These are phyloP conservation scores for Agrilus biguttatus DNA, from an alignment of 2,888 invertebrate species.

Conservation along the genomic window DNA sequence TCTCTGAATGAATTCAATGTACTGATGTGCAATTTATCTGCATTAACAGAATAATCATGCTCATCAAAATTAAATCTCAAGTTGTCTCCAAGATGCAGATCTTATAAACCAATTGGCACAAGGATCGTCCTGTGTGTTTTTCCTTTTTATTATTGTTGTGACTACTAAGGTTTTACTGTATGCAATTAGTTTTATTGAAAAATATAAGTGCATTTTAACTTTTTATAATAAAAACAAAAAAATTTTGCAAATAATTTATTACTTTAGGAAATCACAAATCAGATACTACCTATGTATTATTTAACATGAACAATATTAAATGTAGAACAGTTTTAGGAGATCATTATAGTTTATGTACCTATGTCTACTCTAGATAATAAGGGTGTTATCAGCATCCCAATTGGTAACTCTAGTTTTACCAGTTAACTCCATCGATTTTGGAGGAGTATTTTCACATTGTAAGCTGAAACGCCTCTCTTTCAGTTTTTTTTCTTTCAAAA, in stretches of 20 bases:
- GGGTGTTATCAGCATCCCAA: conserved; percentile 27
- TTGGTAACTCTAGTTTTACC: conserved; percentile 16
- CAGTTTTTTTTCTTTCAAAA: conserved; percentile 20
- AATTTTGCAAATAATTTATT: not conserved
- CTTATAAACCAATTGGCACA: too few species aligned
- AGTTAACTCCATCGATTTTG: conserved; percentile 13
- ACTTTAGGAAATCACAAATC: not conserved
- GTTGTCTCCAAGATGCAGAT: too few species aligned
- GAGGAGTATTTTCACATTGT: conserved; percentile 30
- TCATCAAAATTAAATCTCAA: too few species aligned
- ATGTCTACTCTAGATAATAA: conserved; percentile 20
- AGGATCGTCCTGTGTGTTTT: too few species aligned
- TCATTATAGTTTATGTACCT: not conserved
- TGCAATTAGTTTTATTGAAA: not conserved
- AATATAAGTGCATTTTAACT: not conserved
- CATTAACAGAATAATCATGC: too few species aligned
- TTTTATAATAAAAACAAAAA: not conserved
- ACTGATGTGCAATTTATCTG: too few species aligned
- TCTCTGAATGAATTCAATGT: too few species aligned
- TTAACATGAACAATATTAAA: not conserved
- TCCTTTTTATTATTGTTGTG: too few species aligned
- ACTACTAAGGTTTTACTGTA: too few species aligned
- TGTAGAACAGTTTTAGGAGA: not conserved
- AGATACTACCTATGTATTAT: not conserved
- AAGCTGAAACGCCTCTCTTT: conserved; percentile 12